Percentiles rank a stretch among this genome's conserved stretches.
phyloP scores from a whole-genome alignment of 2,113 vertebrate species.

The Gnathonemus longibarbis region DNA sequence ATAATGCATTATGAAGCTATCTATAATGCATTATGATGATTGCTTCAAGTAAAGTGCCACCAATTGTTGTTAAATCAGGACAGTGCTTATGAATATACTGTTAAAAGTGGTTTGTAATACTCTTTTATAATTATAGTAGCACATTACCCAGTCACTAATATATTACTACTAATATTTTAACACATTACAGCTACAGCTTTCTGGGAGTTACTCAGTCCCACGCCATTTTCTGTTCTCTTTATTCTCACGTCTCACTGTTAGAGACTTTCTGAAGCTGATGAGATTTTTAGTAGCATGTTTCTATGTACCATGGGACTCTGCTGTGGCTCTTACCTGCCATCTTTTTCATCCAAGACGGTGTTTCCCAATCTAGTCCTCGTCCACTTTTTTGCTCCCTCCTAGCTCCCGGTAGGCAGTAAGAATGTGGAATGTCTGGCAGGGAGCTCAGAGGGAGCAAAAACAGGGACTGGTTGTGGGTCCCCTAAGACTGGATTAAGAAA shows the following conservation, averaged over 20 bases:
- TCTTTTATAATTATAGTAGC: neutral
- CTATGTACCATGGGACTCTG: neutral
- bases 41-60: neutral
- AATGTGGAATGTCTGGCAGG: neutral
- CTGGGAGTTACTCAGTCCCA: neutral
- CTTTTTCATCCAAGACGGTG: neutral
- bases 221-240: neutral
- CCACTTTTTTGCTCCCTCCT: neutral
- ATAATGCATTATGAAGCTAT: neutral
- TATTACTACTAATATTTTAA: neutral
- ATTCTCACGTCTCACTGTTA: neutral
- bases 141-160: neutral
- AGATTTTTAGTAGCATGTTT: neutral
- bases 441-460: neutral
- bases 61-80: neutral
- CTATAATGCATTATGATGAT: neutral
- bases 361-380: neutral
- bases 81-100: neutral
- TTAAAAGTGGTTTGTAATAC: neutral
- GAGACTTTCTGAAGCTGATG: neutral
- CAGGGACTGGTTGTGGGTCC: neutral
- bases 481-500: neutral
- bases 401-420: no score
- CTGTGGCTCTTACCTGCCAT: neutral
- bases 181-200: neutral